Base-by-base conservation (phyloP, 2,797 vertebrate genomes). In the Periophthalmus magnuspinnatus region DNA sequence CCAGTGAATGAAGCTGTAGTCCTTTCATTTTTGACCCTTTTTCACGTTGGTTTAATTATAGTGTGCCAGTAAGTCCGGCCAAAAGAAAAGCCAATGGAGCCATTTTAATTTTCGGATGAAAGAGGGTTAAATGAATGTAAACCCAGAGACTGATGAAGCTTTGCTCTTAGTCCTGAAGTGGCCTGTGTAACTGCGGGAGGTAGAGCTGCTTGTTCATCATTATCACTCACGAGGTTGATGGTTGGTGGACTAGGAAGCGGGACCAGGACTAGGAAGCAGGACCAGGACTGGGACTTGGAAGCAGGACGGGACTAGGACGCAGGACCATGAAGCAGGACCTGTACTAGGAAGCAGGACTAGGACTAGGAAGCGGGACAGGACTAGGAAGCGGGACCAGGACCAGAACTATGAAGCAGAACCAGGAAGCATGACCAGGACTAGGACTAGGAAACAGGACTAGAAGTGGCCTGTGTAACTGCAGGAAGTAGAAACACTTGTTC, bases 41-140 rank as follows among this genome's bases (percentile, higher is more conserved):
- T 78, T 58, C 66, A 65, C 70, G 41, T 69, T 71, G 71, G 68
- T 83, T 66, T 86, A 87, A 91, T 88, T 90, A 90, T 89, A 88
- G 86, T 63, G 78, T 79, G 58, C 22, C 62, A 47, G 81, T 74
- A 81, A 73, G 74, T 79, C 68, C 68, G 71, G 83, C 82, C 79
- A 85, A 58, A 58, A 85, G 73, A 67, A 68, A 77, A 83, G 77
- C 74, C 65, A 58, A 73, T 73, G 66, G 65, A 74, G 75, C 84
- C 69, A 84, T 87, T 90, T 82, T 72, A 78, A 71, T 60, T 78
- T 65, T 75, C 76, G 55, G 32, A 71, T 50, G 24, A 54, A 45
- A 69, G 28, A 56, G 3, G 62, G 66, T 63, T 67, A 79, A 73
- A 79, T 76, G 28, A 81, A 32, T 64, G 34, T 32, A 6, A 45